Conservation (phyloP, 92 coral and sea anemone species). For the Zoanthus sansibaricus region DNA sequence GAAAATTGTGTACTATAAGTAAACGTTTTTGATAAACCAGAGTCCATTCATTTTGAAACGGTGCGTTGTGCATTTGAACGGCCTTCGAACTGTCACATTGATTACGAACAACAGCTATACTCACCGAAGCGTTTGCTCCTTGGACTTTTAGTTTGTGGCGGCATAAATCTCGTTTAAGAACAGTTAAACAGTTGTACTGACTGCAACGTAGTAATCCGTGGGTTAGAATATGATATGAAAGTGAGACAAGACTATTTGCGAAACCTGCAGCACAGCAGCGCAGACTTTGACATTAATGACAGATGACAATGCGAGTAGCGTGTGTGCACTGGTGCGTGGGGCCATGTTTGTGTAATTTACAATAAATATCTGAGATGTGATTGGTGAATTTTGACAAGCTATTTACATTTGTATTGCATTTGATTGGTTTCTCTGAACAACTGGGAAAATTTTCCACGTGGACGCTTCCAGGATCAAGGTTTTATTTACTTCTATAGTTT, state of each 20-base stretch:
- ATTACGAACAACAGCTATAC: conserved; percentile 54
- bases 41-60: conserved; percentile 81
- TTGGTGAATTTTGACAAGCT: conserved; percentile 95
- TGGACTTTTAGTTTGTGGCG: conserved; percentile 83
- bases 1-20: conserved; percentile 3
- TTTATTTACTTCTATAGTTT: conserved; percentile 80
- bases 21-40: conserved; percentile 54
- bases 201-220: not conserved
- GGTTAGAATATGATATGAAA: conserved; percentile 26
- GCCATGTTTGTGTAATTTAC: conserved; percentile 98
- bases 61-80: conserved; percentile 94
- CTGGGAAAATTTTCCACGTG: conserved; percentile 99
- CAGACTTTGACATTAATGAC: conserved; percentile 99
- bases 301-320: conserved; percentile 88
- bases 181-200: not conserved
- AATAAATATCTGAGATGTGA: conserved; percentile 80
- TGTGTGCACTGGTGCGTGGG: conserved; percentile 96
- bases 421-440: conserved; percentile 91
- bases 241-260: conserved; percentile 89
- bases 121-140: conserved; percentile 87
- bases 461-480: conserved; percentile 78
- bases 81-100: conserved; percentile 71
- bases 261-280: conserved; percentile 96
- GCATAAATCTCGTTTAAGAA: conserved; percentile 58
- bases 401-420: conserved; percentile 89